Evolutionary conservation across 2,113 vertebrate genomes (phyloP).

Genomic region (Pagrus major): DNA sequence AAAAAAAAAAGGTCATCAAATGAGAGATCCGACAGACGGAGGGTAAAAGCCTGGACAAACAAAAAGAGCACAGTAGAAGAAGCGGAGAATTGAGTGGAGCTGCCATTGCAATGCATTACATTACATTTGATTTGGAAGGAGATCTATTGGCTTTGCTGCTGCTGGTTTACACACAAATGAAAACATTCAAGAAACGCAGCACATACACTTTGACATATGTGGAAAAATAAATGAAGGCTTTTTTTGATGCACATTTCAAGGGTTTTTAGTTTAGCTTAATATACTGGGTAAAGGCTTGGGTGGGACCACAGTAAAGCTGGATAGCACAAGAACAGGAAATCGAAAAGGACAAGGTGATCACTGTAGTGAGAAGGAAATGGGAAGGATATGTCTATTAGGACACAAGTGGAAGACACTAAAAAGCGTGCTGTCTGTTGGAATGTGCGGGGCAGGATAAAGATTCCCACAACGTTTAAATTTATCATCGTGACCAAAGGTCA

Average conservation of each 20-base stretch:
- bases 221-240: conserved; percentile 57
- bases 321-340: conserved; percentile 43
- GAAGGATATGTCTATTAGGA: conserved; percentile 28
- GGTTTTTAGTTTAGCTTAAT: conserved; percentile 84
- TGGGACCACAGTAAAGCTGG: conserved; percentile 76
- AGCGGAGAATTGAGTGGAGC: conserved; percentile 74
- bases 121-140: conserved; percentile 78
- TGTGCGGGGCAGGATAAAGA: conserved; percentile 76
- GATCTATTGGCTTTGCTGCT: conserved; percentile 80
- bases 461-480: conserved; percentile 35
- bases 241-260: conserved; percentile 82
- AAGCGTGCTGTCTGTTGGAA: conserved; percentile 78
- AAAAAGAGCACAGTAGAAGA: conserved; percentile 54
- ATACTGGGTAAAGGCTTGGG: conserved; percentile 78
- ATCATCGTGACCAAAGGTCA: conserved; percentile 40
- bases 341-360: conserved; percentile 37
- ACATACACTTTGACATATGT: conserved; percentile 55
- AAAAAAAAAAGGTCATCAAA: conserved; percentile 60
- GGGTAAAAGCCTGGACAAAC: conserved; percentile 46
- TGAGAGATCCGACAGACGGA: conserved; percentile 47
- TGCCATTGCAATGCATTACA: conserved; percentile 78
- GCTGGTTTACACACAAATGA: conserved; percentile 69
- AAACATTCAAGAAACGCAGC: conserved; percentile 77
- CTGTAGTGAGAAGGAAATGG: conserved; percentile 44
- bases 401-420: conserved; percentile 62